These are phyloP conservation scores for Synodontis membranacea DNA, from an alignment of 2,113 vertebrate genomes.

Conservation along the genomic window DNA sequence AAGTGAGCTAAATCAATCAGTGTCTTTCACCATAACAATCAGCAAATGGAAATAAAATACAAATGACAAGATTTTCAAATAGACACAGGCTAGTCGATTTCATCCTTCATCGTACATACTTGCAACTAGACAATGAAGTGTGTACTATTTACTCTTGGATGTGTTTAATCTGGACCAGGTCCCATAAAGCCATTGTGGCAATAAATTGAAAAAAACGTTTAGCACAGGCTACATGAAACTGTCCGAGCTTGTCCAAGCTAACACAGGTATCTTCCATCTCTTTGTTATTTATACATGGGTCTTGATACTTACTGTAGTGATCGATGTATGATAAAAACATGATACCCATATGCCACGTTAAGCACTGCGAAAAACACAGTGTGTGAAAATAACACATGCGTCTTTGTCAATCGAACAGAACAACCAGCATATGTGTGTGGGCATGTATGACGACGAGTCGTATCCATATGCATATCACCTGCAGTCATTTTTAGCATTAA, in stretches of 20 bases:
- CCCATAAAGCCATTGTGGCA: not conserved
- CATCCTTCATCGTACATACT: not conserved
- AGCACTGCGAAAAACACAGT: not conserved
- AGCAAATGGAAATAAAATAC: not conserved
- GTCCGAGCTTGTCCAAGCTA: not conserved
- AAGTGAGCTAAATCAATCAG: not conserved
- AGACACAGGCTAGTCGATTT: not conserved
- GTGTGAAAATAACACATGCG: slow-evolving; percentile 7
- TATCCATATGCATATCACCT: slow-evolving; percentile 31
- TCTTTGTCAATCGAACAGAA: slow-evolving; percentile 28
- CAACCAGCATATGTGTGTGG: slow-evolving; percentile 38
- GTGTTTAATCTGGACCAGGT: not conserved
- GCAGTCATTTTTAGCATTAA: not conserved
- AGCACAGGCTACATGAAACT: not conserved
- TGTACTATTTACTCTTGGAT: not conserved
- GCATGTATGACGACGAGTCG: not conserved
- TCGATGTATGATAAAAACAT: not conserved
- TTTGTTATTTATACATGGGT: not conserved
- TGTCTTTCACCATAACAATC: not conserved
- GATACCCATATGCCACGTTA: not conserved
- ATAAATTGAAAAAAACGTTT: no score
- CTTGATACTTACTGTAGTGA: not conserved
- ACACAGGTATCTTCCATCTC: not conserved
- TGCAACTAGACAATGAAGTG: not conserved
- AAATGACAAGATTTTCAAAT: not conserved